A percentile compares a stretch with the other conserved stretches of the same genome.
These are phyloP conservation scores for Drosophila parvula DNA, from an alignment of 1,140 invertebrate genomes.

Conservation along the genomic window DNA sequence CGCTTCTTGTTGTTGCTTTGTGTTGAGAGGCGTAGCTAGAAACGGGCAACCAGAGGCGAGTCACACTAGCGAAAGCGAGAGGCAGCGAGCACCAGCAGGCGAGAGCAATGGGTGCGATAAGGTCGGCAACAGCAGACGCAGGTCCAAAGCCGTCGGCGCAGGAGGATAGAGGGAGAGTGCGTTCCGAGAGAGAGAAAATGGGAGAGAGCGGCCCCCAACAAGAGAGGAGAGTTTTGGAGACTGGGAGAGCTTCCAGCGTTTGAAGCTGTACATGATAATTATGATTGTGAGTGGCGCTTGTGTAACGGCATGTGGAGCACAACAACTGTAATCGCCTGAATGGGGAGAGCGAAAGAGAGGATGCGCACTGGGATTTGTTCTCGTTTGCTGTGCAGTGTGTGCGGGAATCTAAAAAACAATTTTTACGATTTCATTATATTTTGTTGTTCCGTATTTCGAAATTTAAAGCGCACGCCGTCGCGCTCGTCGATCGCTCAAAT, in stretches of 20 bases:
- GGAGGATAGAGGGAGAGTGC: constrained; percentile 13
- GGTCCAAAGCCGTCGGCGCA: constrained; percentile 27
- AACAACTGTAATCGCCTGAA: constrained; percentile 58
- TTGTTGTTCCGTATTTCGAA: constrained; percentile 63
- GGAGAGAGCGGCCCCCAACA: constrained; percentile 5
- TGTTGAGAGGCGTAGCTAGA: constrained; percentile 78
- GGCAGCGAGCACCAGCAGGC: constrained; percentile 19
- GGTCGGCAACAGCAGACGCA: constrained; percentile 43
- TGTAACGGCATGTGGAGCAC: constrained; percentile 73
- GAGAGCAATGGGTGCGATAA: constrained; percentile 63
- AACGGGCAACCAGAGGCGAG: constrained; percentile 34
- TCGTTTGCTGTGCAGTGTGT: constrained; percentile 43
- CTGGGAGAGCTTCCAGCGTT: constrained; percentile 45
- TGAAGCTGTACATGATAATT: constrained; percentile 66
- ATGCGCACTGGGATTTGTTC: constrained; percentile 39
- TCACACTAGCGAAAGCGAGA: constrained; percentile 36
- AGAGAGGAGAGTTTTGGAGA: constrained; percentile 24
- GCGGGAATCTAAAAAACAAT: constrained; percentile 66
- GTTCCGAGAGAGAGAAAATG: neutral
- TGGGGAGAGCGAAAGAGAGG: constrained; percentile 42
- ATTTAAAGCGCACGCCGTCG: constrained; percentile 54
- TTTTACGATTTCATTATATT: constrained; percentile 68
- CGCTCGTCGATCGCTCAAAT: constrained; percentile 25
- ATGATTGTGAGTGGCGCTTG: constrained; percentile 43
- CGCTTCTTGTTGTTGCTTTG: constrained; percentile 31